Evolutionary conservation across 2,888 invertebrate species (phyloP).

Genomic region (Eurytoma adleriae): DNA sequence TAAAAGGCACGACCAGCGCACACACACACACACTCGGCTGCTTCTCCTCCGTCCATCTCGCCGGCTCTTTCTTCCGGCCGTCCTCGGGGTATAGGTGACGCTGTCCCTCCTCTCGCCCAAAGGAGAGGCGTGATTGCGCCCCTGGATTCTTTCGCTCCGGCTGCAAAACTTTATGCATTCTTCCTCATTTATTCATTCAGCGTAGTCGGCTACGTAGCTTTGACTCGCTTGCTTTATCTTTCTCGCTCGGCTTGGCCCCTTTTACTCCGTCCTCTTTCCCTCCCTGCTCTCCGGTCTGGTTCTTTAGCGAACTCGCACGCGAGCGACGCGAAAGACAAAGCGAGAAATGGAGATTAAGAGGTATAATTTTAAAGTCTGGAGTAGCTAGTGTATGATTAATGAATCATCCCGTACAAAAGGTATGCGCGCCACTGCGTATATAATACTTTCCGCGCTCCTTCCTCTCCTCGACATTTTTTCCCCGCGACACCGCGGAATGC

Average conservation of each 20-base stretch:
- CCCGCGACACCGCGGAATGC: neutral
- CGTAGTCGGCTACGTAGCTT: slow-evolving; percentile 9
- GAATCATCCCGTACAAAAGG: slow-evolving; percentile 23
- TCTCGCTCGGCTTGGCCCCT: neutral
- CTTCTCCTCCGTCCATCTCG: slow-evolving; percentile 16
- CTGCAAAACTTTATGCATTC: slow-evolving; percentile 51
- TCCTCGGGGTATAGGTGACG: slow-evolving; percentile 42
- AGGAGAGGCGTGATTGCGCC: slow-evolving; percentile 23
- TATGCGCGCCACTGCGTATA: neutral
- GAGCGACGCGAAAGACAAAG: slow-evolving; percentile 26
- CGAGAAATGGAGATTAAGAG: slow-evolving; percentile 44
- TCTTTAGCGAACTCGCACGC: slow-evolving; percentile 7
- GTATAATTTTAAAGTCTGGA: slow-evolving; percentile 36
- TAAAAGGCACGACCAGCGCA: slow-evolving; percentile 18
- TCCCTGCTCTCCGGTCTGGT: neutral
- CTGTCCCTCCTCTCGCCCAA: neutral
- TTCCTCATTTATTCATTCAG: slow-evolving; percentile 51
- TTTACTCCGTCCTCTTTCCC: neutral
- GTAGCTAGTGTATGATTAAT: slow-evolving; percentile 38
- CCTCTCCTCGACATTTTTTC: no score
- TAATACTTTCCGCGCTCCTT: neutral
- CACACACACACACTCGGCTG: neutral
- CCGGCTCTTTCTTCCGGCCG: neutral
- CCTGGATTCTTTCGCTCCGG: slow-evolving; percentile 31
- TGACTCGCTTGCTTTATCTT: neutral